Base-by-base conservation (phyloP, 1,140 invertebrate genomes). In the Asbolus verrucosus region DNA sequence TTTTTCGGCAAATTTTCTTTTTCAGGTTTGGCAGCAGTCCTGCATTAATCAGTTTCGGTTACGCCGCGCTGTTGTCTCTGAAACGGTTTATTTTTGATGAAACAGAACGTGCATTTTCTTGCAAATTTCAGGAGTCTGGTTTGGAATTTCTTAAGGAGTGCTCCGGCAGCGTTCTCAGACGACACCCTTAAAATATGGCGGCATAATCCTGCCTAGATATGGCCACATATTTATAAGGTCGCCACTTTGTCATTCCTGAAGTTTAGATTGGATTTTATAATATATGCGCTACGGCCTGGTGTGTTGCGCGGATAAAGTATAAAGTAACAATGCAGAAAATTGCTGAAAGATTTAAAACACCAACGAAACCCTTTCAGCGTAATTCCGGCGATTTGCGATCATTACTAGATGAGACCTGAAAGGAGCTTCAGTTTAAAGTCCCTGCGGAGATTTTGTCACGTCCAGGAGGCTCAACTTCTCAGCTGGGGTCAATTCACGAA, bases 381-480 rank as follows among this genome's bases (percentile, higher is more conserved):
- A 54, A 54, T 54, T 54, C 14, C 14, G 21, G 14, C 46, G 46
- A 50, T 50, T 50, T 50, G 43, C 43, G 43, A 54, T 54, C 21
- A 54, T 54, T 54, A 50, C 21, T 24, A 18, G 2, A 6, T 2
- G 16, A 24, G 21, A 38, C 43, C 21, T 27, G 27, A 33, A 67
- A 50, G 36, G 41, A 67, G 63, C 31, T 33, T 33, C 65, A 41
- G 59, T 65, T 73, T 75, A 74, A 76, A 74, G 70, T 81, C 79
- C 79, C 79, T 67, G 73, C 74, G 79, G 79, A 81, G 79, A 80
- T 81, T 81, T 81, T 81, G 79, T 81, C 79, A 81, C 79, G 78
- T 81, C 76, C 77, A 70, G 71, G 46, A 70, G 72, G 77, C 74
- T 76, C 71, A 71, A 75, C 73, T 72, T 71, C 76, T 76, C 72